These are phyloP conservation scores for Acropternis orthonyx DNA, from an alignment of 2,797 vertebrate genomes.

Conservation along the genomic window DNA sequence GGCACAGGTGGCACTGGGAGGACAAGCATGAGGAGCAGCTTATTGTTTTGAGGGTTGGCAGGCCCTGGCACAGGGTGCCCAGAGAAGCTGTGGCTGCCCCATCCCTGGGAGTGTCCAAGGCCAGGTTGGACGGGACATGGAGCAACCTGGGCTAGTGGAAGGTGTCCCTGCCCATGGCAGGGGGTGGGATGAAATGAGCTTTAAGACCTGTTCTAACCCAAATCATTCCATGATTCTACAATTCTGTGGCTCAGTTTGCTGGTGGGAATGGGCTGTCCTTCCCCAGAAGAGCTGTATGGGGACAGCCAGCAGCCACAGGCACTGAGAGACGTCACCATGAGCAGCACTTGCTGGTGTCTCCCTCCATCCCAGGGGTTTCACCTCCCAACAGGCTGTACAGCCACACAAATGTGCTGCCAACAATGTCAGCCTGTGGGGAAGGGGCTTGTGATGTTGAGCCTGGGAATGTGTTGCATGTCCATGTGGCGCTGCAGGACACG, in stretches of 20 bases:
- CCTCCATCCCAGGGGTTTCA: accelerated
- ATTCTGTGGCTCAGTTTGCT: background rate
- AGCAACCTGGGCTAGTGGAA: background rate
- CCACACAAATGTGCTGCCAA: background rate
- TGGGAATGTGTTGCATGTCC: accelerated
- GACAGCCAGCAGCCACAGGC: background rate
- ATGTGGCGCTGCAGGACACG: accelerated
- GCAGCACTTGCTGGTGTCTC: background rate
- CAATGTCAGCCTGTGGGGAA: accelerated
- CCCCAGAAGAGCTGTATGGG: background rate
- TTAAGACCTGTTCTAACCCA: background rate
- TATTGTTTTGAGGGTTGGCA: background rate
- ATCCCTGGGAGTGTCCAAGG: background rate
- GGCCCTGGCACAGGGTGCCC: background rate
- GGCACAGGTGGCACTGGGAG: background rate
- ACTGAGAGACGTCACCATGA: background rate
- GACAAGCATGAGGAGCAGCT: background rate
- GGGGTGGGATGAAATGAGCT: background rate
- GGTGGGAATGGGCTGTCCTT: background rate
- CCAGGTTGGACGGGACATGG: background rate
- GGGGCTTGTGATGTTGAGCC: accelerated
- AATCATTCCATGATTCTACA: background rate
- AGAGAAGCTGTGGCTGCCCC: background rate
- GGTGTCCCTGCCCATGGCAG: background rate
- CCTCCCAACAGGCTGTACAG: background rate